phyloP scores from a whole-genome alignment of 2,113 vertebrate species.

The Acanthochromis polyacanthus region DNA sequence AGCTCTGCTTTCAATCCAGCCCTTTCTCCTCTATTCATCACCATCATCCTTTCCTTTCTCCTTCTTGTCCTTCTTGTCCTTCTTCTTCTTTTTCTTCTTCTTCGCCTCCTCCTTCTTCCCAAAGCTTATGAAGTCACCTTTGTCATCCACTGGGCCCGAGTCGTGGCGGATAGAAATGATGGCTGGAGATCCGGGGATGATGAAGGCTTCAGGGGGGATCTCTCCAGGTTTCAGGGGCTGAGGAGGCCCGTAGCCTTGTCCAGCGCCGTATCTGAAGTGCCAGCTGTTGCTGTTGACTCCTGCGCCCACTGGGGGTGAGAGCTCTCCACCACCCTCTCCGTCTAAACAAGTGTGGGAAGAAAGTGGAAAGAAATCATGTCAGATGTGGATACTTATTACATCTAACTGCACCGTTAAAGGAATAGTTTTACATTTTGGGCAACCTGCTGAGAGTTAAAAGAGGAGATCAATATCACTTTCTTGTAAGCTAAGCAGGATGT shows the following conservation, averaged over 20 bases:
- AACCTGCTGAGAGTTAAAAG: not conserved
- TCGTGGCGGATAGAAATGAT: slow-evolving; percentile 99
- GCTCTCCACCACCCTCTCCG: slow-evolving; percentile 94
- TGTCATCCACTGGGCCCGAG: slow-evolving; percentile 91
- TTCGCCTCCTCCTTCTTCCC: slow-evolving; percentile 99
- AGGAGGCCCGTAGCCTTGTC: slow-evolving; percentile 84
- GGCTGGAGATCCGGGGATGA: slow-evolving; percentile 98
- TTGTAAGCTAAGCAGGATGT: not conserved
- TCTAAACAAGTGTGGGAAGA: slow-evolving; percentile 83
- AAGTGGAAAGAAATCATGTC: slow-evolving; percentile 8
- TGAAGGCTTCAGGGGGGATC: slow-evolving; percentile 98
- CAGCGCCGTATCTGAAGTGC: slow-evolving; percentile 97
- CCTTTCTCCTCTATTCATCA: slow-evolving; percentile 88
- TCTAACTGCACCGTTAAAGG: not conserved
- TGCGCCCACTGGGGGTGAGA: slow-evolving; percentile 97
- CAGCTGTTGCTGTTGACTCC: slow-evolving; percentile 99
- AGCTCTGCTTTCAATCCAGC: slow-evolving; percentile 69
- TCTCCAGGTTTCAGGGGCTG: slow-evolving; percentile 94
- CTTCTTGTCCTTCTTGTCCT: slow-evolving; percentile 95
- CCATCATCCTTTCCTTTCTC: slow-evolving; percentile 94
- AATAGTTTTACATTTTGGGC: not conserved
- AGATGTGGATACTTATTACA: not conserved
- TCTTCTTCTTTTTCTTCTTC: slow-evolving; percentile 93
- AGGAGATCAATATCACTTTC: not conserved
- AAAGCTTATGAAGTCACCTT: slow-evolving; percentile 99